Evolutionary conservation across 1,140 invertebrate species (phyloP), one percentile per base, ranked within the genome.

Genomic region (Eupristina koningsbergeri): DNA sequence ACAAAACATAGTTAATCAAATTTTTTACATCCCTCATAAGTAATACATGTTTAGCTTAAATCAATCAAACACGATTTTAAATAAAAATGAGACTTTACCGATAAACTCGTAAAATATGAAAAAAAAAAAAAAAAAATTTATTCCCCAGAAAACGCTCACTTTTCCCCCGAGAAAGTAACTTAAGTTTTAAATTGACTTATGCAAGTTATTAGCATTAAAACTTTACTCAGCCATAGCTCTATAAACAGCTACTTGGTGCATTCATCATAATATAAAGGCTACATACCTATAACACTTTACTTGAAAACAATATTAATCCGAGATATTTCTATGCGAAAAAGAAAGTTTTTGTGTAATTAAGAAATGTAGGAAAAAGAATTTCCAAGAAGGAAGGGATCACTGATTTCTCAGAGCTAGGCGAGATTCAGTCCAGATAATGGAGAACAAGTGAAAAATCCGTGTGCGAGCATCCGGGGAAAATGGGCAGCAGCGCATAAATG

Each of bases 151-250:
- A 41, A 71, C 0, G 0, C 3, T 2, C 0, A 5, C 15, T 15
- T 13, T 71, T 41, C 41, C 3, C 39, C n/a, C 0, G 15, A 67
- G 36, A 67, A 19, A 36, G 31, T 41, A 71, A 26, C 41, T 13
- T 8, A 41, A 71, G 36, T 7, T 41, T 71, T 71, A n/a, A 41
- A 71, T 71, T 71, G 41, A 71, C 3, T 71, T 71, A 71, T 41
- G n/a, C 67, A 71, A 22, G 67, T 41, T 71, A 71, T 71, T n/a
- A 71, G 67, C 36, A 71, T 71, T 71, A 71, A 71, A 71, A 71
- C 5, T 41, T 71, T 26, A 19, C 9, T 71, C 41, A 71, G 39
- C 67, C 67, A 26, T 0, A 11, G 67, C 3, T 41, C 22, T 71
- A n/a, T n/a, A 41, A 71, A 41, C 39, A 71, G n/a, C 67, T 41